Evolutionary conservation across 2,888 invertebrate genomes (phyloP), one percentile per base, ranked within the genome.

Genomic region (Agriopis aurantiaria): DNA sequence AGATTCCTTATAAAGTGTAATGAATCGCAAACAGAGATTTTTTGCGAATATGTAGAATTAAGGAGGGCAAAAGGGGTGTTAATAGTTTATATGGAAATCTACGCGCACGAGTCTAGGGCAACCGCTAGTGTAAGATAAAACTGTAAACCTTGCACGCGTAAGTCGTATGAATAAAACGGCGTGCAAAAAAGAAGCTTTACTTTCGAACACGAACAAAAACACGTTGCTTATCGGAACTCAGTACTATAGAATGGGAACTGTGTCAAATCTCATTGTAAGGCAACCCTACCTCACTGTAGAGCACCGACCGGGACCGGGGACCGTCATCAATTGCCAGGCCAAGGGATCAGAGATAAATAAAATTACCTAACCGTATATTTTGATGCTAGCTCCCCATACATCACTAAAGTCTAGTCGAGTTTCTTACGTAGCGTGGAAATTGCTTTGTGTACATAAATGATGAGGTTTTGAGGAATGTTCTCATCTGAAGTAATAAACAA

Each of bases 291-390:
- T 52, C 49, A 64, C 51, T 52, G 60, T 46, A 12, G 10, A 60
- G 45, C 61, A 51, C 43, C 41, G 23, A 33, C 59, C 65, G 76
- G 78, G 74, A 83, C 83, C 85, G 69, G 76, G 75, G 74, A 86
- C 86, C 87, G 82, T 79, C 85, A 87, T 88, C 86, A 87, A 86
- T 88, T 81, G 80, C 80, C 63, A 68, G 78, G 77, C 78, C 80
- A 81, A 81, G 79, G 78, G 75, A 76, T 74, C 75, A 76, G 72
- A 80, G 77, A 80, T 83, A 86, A 83, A 85, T 84, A 82, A 85
- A 83, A 82, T 82, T 80, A 83, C 77, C 77, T 79, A 79, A 75
- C 79, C 78, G 77, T 78, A 81, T 82, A 82, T 78, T 85, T 82
- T 80, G 78, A 73, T 79, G 71, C 75, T 69, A 72, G 78, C 75